Conservation (phyloP, 2,888 invertebrate genomes). For the Ormyrus pomaceus region DNA sequence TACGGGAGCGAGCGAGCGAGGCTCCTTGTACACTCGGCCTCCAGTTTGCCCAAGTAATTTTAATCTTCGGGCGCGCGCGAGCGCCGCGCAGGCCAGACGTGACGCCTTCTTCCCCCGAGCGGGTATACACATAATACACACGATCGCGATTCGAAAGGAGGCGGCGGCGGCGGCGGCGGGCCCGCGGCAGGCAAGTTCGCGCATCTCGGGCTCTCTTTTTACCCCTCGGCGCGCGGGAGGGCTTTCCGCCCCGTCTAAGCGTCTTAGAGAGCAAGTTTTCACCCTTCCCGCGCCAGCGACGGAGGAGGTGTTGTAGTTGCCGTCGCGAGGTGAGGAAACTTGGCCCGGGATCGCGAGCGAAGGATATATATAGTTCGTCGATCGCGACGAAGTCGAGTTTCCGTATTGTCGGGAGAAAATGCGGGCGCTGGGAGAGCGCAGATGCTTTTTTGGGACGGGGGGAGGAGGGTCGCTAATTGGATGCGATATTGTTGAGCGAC, state of each 20-base stretch:
- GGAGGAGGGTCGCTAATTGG: not conserved
- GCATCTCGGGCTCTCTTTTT: constrained; percentile 9
- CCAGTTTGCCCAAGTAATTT: constrained; percentile 74
- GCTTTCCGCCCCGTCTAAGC: constrained; percentile 64
- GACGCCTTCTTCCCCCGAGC: constrained; percentile 26
- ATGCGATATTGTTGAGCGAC: not conserved
- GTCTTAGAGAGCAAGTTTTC: constrained; percentile 73
- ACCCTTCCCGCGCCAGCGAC: constrained; percentile 60
- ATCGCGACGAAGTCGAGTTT: not conserved
- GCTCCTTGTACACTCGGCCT: constrained; percentile 44
- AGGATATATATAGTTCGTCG: too few species aligned
- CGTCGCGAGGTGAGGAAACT: not conserved
- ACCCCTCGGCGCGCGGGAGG: constrained; percentile 48
- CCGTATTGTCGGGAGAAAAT: not conserved
- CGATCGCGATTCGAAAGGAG: constrained; percentile 25
- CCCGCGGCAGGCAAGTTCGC: not conserved
- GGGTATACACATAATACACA: constrained; percentile 29
- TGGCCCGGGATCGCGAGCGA: not conserved
- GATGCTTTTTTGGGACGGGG: not conserved
- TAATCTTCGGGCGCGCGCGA: constrained; percentile 69
- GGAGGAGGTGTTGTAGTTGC: not conserved
- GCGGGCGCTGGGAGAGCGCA: not conserved
- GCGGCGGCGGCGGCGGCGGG: not conserved
- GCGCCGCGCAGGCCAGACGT: constrained; percentile 45
- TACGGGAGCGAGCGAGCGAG: constrained; percentile 45